Evolutionary conservation across 92 coral and sea anemone species (phyloP).

Genomic region (Bergia sp.): DNA sequence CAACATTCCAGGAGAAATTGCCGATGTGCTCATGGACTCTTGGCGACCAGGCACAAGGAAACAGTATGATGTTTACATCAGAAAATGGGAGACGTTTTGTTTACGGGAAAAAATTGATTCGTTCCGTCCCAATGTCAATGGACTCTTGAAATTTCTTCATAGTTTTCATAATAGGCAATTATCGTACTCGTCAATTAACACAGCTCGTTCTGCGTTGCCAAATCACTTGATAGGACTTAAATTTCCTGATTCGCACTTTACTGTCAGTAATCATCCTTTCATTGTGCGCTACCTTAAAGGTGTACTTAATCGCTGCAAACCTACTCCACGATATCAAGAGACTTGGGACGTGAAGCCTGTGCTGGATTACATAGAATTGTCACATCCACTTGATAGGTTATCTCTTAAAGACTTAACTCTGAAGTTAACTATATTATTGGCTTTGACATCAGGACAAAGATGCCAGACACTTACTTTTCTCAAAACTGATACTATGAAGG

Average conservation of each 20-base stretch:
- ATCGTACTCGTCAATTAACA: conserved; percentile 45
- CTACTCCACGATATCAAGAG: conserved; percentile 32
- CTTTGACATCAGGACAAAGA: conserved; percentile 58
- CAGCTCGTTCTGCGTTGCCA: conserved; percentile 54
- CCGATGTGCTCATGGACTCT: conserved; percentile 54
- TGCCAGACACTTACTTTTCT: conserved; percentile 46
- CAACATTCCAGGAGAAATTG: conserved; percentile 40
- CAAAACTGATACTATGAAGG: conserved; percentile 35
- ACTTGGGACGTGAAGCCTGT: conserved; percentile 54
- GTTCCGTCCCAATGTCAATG: conserved; percentile 51
- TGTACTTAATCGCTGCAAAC: conserved; percentile 48
- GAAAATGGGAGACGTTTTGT: conserved; percentile 48
- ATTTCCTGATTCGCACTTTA: conserved; percentile 24
- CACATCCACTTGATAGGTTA: too few species aligned
- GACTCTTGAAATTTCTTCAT: conserved; percentile 42
- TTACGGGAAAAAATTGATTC: conserved; percentile 44
- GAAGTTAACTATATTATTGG: conserved; percentile 41
- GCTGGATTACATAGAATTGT: conserved; percentile 16
- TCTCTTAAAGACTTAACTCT: conserved; percentile 40
- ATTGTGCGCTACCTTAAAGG: conserved; percentile 56
- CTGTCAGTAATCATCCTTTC: conserved; percentile 48
- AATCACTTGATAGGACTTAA: conserved; percentile 31
- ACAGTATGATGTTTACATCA: conserved; percentile 52
- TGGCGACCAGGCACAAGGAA: conserved; percentile 45
- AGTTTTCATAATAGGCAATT: conserved; percentile 3